Base-by-base conservation (phyloP, 2,797 vertebrate genomes). In the Phrynocephalus vlangalii region DNA sequence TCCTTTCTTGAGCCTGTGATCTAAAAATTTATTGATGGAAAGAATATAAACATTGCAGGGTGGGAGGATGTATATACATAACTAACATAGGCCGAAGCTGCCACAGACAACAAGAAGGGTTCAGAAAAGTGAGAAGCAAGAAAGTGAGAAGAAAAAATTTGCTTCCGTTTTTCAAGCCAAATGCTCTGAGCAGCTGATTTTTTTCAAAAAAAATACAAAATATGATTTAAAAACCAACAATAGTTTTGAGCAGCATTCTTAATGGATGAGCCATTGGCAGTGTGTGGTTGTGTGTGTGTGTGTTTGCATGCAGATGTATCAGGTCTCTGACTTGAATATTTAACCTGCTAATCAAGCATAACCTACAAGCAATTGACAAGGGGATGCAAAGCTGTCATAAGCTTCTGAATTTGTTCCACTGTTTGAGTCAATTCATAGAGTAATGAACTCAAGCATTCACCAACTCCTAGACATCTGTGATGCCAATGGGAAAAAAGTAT, bases 331-430 rank as follows among this genome's bases (percentile, higher is more conserved):
- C 16, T 30, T 70, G 87, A 85, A 85, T 85, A 88, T 85, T 82
- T 76, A 81, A n/a, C 68, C 73, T 71, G 66, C 70, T 81, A 87
- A 85, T 90, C 87, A 85, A 87, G 82, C 33, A 81, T 77, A 83
- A 52, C 22, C 68, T 85, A 76, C 24, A 71, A 80, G 52, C 9
- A 90, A 77, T 70, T 63, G 79, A 33, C 28, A 87, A 85, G 24
- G 44, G 18, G 0, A 52, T 48, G 18, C 56, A 24, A 63, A 82
- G 30, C 83, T 86, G 60, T 83, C 84, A 5, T 75, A 52, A 18
- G 79, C 66, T 90, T 87, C 28, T 56, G 80, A 91, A 75, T 85
- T 85, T 85, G 76, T 90, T 87, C 48, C 84, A 83, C 44, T 83
- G 10, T 81, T 75, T 85, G 30, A 75, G 71, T 85, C 60, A 79